phyloP scores from a whole-genome alignment of 1,140 invertebrate genomes.

The Sminthurinus signatus region DNA sequence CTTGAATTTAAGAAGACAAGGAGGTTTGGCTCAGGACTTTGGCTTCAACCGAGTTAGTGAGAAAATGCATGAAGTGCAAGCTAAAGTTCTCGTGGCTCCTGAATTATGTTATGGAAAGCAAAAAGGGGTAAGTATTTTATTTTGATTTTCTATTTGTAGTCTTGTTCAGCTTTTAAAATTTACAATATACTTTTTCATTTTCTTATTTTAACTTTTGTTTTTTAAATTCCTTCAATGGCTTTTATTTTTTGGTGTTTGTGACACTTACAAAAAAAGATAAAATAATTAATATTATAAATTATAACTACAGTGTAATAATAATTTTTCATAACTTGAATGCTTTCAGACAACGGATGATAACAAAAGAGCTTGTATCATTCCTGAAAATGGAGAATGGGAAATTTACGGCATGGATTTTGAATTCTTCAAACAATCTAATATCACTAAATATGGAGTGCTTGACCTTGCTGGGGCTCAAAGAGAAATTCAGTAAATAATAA shows the following conservation, averaged over 20 bases:
- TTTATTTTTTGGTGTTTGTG: no score
- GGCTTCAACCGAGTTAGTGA: no score
- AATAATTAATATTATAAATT: neutral
- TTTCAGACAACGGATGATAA: neutral
- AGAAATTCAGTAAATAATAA: neutral
- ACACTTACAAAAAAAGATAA: no score
- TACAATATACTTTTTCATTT: no score
- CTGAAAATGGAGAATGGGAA: slow-evolving; percentile 27
- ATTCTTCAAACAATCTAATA: neutral
- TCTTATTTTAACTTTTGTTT: no score
- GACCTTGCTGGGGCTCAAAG: neutral
- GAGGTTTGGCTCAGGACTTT: no score
- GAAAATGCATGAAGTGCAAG: slow-evolving; percentile 10
- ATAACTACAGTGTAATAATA: neutral
- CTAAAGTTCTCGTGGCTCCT: slow-evolving; percentile 22
- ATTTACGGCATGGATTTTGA: slow-evolving; percentile 21
- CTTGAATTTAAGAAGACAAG: no score
- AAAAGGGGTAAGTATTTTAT: neutral
- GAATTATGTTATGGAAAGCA: slow-evolving; percentile 21
- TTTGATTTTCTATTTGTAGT: no score
- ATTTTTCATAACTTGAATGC: neutral
- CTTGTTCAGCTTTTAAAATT: no score
- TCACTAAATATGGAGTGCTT: slow-evolving; percentile 28
- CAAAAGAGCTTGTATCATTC: slow-evolving; percentile 6
- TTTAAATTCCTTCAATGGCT: no score